Conservation (phyloP, 2,888 invertebrate genomes). For the Pseudoips prasinana region DNA sequence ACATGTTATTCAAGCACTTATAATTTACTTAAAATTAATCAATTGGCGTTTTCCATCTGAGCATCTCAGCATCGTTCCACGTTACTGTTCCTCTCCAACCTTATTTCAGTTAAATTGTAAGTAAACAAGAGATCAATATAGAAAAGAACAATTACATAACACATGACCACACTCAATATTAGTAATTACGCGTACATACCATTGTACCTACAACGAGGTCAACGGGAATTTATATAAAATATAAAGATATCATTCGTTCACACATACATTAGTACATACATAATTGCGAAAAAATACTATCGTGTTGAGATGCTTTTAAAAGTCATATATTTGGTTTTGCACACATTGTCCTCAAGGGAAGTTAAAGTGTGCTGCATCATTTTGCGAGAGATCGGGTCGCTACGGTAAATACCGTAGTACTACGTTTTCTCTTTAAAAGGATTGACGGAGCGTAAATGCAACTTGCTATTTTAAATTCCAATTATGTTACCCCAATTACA, state of each 20-base stretch:
- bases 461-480: constrained; percentile 15
- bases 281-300: constrained; percentile 39
- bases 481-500: constrained; percentile 19
- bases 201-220: constrained; percentile 53
- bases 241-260: constrained; percentile 58
- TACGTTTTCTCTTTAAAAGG: constrained; percentile 13
- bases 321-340: constrained; percentile 14
- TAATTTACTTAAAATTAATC: constrained; percentile 60
- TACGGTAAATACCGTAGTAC: constrained; percentile 14
- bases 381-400: constrained; percentile 5
- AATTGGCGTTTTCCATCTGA: constrained; percentile 74
- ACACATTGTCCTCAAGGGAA: not conserved
- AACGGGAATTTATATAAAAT: constrained; percentile 45
- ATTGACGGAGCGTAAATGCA: constrained; percentile 21
- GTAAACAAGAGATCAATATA: constrained; percentile 71
- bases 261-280: constrained; percentile 49
- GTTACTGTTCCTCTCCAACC: constrained; percentile 40
- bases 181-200: constrained; percentile 48
- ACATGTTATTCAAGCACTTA: constrained; percentile 71
- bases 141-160: constrained; percentile 51
- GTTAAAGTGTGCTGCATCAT: no score
- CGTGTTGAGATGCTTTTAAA: constrained; percentile 43
- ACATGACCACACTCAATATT: constrained; percentile 69
- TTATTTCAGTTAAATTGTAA: constrained; percentile 77
- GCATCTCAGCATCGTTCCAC: constrained; percentile 51